Conservation (phyloP, 2,888 invertebrate genomes). For the Lagria hirta region DNA sequence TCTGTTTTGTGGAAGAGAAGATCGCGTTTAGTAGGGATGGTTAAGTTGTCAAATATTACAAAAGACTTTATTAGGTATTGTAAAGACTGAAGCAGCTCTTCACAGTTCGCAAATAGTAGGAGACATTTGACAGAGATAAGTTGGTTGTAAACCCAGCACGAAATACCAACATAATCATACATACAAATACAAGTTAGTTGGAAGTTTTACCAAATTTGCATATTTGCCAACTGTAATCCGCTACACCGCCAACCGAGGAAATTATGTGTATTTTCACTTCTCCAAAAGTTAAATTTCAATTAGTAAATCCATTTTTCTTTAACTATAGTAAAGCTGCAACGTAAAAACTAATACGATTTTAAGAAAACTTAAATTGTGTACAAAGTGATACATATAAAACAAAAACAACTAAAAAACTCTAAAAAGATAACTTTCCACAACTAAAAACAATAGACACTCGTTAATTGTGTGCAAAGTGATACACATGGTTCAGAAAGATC, state of each 20-base stretch:
- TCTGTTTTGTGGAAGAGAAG: slow-evolving; percentile 9
- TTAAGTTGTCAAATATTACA: slow-evolving; percentile 21
- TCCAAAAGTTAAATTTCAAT: slow-evolving; percentile 2
- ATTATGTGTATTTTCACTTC: slow-evolving; percentile 17
- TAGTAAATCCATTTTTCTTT: no score
- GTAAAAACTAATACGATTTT: no score
- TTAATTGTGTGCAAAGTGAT: no score
- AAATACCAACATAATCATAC: slow-evolving; percentile 37
- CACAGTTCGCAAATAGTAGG: slow-evolving; percentile 18
- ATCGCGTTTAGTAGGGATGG: slow-evolving; percentile 15
- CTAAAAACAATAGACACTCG: no score
- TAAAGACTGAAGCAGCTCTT: slow-evolving; percentile 6
- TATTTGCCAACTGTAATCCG: slow-evolving; percentile 41
- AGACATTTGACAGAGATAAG: slow-evolving; percentile 31
- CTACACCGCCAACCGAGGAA: slow-evolving; percentile 16
- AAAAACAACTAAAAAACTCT: no score
- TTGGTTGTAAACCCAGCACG: slow-evolving; percentile 30
- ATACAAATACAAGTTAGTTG: slow-evolving; percentile 36
- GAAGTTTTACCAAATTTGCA: slow-evolving; percentile 41
- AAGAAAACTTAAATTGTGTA: no score
- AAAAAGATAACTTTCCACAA: no score
- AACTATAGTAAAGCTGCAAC: no score
- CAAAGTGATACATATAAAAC: no score
- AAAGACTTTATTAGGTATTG: slow-evolving; percentile 14
- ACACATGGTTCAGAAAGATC: no score